Base-by-base conservation (phyloP, 2,797 vertebrate species). In the Paratrypauchen microcephalus region DNA sequence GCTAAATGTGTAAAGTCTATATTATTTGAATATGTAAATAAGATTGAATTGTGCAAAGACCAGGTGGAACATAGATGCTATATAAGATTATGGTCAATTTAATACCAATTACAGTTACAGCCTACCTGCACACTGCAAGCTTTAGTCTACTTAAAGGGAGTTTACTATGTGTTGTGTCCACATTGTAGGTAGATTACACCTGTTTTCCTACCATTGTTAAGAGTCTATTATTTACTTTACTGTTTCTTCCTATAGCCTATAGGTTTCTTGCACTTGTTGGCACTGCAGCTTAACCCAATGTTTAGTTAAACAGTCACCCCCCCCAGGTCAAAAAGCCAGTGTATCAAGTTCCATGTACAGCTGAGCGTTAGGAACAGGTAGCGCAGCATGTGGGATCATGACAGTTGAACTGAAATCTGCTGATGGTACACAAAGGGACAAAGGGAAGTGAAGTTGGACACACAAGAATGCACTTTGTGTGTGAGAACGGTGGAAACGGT, bases 281-380 rank as follows among this genome's bases (percentile, higher is more conserved):
- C 57, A 61, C 58, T 19, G 28, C 19, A 45, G 61, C 61, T 21
- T 24, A 45, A 63, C 6, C 39, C 41, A 21, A 24, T 24, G 41
- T 63, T 47, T 47, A 23, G 39, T 47, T 47, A 63, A 63, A 61
- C 19, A 12, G 59, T 39, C 30, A 4, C 11, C 30, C 32, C 23
- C 39, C 23, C 39, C 61, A 41, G n/a, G 15, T 39, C 59, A 36
- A 62, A 41, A 36, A 62, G 58, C 59, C 76, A 76, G 57, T 19
- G 54, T 32, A 76, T 89, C 86, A 0, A 63, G 78, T 90, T 90
- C 76, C 82, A 76, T 77, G 73, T 70, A 66, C 72, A 61, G 74
- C 81, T 73, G 74, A 80, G 41, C 32, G 30, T 52, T 23, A 28
- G 75, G 73, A 90, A 87, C 89, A 81, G 88, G 89, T 87, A 80